Conservation (phyloP, 2,888 invertebrate species). For the Hyalella azteca region DNA sequence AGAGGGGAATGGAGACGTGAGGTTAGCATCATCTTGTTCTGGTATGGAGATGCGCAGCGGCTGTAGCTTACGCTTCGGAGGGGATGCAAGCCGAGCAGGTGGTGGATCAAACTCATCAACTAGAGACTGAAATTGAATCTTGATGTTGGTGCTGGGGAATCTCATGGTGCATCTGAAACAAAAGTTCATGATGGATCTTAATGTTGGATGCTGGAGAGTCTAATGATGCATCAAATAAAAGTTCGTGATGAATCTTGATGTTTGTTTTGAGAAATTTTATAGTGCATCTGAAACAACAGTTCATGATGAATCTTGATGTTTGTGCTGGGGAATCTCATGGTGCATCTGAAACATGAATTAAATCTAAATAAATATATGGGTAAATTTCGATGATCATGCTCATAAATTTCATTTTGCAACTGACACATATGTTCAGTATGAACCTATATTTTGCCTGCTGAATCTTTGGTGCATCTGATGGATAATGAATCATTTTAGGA, state of each 20-base stretch:
- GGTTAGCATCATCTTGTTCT: slow-evolving; percentile 66
- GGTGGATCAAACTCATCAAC: slow-evolving; percentile 74
- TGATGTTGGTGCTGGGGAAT: slow-evolving; percentile 96
- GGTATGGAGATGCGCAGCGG: slow-evolving; percentile 87
- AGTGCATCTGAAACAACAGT: slow-evolving; percentile 61
- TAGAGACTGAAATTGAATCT: slow-evolving; percentile 90
- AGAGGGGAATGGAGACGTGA: slow-evolving; percentile 85
- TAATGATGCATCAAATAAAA: slow-evolving; percentile 86
- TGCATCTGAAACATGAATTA: slow-evolving; percentile 92
- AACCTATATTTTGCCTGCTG: too few relatives aligned
- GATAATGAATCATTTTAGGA: too few relatives aligned
- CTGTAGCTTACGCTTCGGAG: slow-evolving; percentile 70
- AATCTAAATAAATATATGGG: too few relatives aligned
- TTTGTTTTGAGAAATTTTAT: slow-evolving; percentile 84
- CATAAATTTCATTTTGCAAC: too few relatives aligned
- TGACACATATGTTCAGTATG: too few relatives aligned
- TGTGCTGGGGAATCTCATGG: slow-evolving; percentile 94
- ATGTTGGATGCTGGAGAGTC: not conserved
- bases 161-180: slow-evolving; percentile 85
- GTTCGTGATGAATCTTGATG: slow-evolving; percentile 92
- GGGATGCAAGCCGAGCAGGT: slow-evolving; percentile 63
- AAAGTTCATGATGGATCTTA: not conserved
- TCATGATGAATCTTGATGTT: slow-evolving; percentile 80
- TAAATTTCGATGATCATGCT: too few relatives aligned
- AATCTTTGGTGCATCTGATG: too few relatives aligned